Base-by-base conservation (phyloP, 2,888 invertebrate species). In the Parnassius smintheus region DNA sequence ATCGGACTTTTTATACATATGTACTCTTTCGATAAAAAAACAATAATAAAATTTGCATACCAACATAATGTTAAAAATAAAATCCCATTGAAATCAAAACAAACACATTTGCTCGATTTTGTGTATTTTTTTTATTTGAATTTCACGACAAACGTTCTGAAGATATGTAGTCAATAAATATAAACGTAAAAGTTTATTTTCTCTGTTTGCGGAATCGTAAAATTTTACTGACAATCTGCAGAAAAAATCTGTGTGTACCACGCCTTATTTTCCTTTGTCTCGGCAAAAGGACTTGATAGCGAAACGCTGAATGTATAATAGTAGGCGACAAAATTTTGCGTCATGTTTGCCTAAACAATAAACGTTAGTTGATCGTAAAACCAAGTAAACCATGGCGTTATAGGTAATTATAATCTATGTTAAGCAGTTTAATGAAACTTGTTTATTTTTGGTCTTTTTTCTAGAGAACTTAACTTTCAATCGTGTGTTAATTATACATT, bases 241-340 rank as follows among this genome's bases (percentile, higher is more conserved):
- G 9, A 51, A 46, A 46, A 46, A 46, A 1, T 42, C 9, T 42
- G 50, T 61, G 42, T 61, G 48, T 18, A 41, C 45, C 9, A 51
- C 13, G 46, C 52, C 56, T 59, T 60, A 56, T 55, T 50, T 45
- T 53, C 60, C 56, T 64, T 61, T 58, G 61, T 61, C 61, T 57
- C 57, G 61, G 9, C 52, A 22, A 48, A 51, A 53, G 49, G 57
- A 57, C 48, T 44, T 50, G 58, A 62, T 58, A 58, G 42, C 48
- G 10, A 12, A 58, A 44, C 35, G 13, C 50, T 13, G 49, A 53
- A 54, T 35, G 44, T 58, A 18, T 18, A 18, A 1, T 18, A 54
- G 42, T 48, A 48, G 53, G 57, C 42, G 56, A 57, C 62, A 57
- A 53, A 57, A 62, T 58, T 57, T 58, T 41, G 52, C 51, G 45